Conservation (phyloP, 2,888 invertebrate genomes). For the Ceraclea dissimilis region DNA sequence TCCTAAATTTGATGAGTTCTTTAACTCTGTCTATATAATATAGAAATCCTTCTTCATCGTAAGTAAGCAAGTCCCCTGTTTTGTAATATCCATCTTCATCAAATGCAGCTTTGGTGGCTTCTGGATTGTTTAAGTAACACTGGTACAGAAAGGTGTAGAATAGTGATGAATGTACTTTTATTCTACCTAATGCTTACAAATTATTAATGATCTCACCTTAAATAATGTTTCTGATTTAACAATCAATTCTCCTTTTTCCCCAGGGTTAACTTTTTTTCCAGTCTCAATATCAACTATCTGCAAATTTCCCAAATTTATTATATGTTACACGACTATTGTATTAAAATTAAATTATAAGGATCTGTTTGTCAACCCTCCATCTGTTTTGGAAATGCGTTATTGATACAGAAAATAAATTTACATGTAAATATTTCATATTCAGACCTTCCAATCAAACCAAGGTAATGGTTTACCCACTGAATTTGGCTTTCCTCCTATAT, state of each 20-base stretch:
- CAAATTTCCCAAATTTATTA: no score
- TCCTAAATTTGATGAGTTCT: slow-evolving; percentile 31
- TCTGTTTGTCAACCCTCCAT: no score
- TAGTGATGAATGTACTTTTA: no score
- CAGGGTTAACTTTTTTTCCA: slow-evolving; percentile 37
- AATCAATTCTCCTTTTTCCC: slow-evolving; percentile 48
- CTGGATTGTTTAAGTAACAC: slow-evolving; percentile 30
- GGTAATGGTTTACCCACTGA: slow-evolving; percentile 18
- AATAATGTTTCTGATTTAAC: slow-evolving; percentile 27
- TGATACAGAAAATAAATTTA: no score
- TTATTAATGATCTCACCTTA: slow-evolving; percentile 7
- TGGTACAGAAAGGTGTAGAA: no score
- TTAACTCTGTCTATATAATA: slow-evolving; percentile 30
- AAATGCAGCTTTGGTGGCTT: slow-evolving; percentile 3
- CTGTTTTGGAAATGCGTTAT: no score
- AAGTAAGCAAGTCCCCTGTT: slow-evolving; percentile 31
- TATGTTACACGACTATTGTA: no score
- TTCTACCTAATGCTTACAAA: no score
- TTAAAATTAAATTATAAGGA: no score
- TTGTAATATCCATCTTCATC: slow-evolving; percentile 29
- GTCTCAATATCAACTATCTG: slow-evolving; percentile 43
- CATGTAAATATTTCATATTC: no score
- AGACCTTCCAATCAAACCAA: slow-evolving; percentile 16
- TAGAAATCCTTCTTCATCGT: slow-evolving; percentile 29
- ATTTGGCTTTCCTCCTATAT: no score